A percentile compares a stretch with the other conserved stretches of the same genome.
Conservation (phyloP, 2,888 invertebrate species). For the Acleris cristana region DNA sequence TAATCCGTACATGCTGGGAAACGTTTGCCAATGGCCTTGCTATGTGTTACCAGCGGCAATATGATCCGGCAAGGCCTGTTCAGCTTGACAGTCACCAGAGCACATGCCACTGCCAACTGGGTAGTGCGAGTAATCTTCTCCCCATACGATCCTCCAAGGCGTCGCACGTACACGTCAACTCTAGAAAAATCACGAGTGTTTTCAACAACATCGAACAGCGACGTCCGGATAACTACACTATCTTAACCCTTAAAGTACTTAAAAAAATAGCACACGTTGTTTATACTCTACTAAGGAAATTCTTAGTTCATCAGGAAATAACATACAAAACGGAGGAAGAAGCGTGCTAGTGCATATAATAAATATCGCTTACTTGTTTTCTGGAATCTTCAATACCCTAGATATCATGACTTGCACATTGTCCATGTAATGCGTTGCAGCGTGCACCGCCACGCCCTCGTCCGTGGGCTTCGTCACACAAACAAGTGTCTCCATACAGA, state of each 20-base stretch:
- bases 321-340: not conserved
- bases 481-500: conserved; percentile 87
- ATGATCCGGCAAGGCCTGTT: conserved; percentile 86
- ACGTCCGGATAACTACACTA: too few relatives aligned
- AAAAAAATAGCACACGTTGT: too few relatives aligned
- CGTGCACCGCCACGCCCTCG: conserved; percentile 86
- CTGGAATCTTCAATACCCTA: not conserved
- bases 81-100: conserved; percentile 84
- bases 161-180: conserved; percentile 43
- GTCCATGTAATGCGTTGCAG: conserved; percentile 85
- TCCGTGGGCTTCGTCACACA: conserved; percentile 87
- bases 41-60: conserved; percentile 85
- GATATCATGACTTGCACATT: conserved; percentile 70
- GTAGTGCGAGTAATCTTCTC: conserved; percentile 86
- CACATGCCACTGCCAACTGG: conserved; percentile 84
- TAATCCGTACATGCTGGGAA: conserved; percentile 74
- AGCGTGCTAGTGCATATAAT: too few relatives aligned
- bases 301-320: not conserved
- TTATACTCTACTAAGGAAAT: not conserved
- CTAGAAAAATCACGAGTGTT: not conserved
- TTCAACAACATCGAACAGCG: too few relatives aligned
- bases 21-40: conserved; percentile 83
- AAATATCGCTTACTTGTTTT: conserved; percentile 4
- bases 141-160: conserved; percentile 84
- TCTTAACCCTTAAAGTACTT: too few relatives aligned